phyloP scores from a whole-genome alignment of 2,113 vertebrate species.

The Cinclus mexicanus region DNA sequence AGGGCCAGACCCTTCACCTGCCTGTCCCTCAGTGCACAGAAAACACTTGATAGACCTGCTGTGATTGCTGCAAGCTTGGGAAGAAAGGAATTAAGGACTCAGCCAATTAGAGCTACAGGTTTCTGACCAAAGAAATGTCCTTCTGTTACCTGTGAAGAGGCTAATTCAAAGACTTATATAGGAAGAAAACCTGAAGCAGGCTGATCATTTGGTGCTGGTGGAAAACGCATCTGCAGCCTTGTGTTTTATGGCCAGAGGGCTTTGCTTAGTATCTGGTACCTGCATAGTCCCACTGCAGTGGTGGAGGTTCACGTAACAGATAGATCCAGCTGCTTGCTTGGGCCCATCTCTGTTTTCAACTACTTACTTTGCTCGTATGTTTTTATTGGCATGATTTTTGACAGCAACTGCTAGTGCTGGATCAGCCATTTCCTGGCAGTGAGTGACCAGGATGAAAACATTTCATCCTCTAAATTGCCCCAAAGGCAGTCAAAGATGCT shows the following conservation, averaged over 20 bases:
- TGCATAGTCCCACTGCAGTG: background rate
- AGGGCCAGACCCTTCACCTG: constrained; percentile 47
- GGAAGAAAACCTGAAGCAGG: background rate
- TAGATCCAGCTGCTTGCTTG: background rate
- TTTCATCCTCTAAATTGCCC: background rate
- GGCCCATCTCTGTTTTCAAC: background rate
- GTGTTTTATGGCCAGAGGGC: background rate
- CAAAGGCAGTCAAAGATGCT: background rate
- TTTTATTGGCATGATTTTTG: constrained; percentile 15
- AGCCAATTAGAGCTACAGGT: background rate
- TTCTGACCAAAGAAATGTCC: background rate
- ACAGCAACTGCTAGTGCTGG: background rate
- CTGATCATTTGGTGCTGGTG: background rate
- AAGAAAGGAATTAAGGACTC: background rate
- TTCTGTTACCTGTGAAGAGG: background rate
- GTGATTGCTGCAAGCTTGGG: background rate
- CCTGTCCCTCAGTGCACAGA: background rate
- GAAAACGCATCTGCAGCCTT: background rate
- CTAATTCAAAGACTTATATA: background rate
- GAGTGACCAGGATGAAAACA: constrained; percentile 11
- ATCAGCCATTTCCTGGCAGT: background rate
- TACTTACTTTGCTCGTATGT: background rate
- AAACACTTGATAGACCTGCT: background rate
- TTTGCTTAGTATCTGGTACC: background rate
- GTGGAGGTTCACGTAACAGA: background rate